Base-by-base conservation (phyloP, 2,888 invertebrate species). In the Entomobrya multifasciata region DNA sequence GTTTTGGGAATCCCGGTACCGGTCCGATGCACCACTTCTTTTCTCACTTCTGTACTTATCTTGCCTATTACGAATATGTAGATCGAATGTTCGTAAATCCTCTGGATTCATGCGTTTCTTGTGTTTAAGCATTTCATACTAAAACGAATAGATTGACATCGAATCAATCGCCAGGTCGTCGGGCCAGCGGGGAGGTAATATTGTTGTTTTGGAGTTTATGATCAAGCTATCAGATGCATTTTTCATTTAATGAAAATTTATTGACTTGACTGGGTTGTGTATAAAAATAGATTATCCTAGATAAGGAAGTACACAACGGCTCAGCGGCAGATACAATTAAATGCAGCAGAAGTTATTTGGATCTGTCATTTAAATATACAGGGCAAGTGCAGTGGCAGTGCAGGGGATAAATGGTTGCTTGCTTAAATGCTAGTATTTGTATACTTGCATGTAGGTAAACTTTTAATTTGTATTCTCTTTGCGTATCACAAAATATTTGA, bases 1-100 rank as follows among this genome's bases (percentile, higher is more conserved):
- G 41, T 55, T n/a, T 57, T 30, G 78, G 78, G 65, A 78, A 78
- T 78, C 62, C 78, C 78, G 27, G 78, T 47, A 17, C n/a, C 60
- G 49, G 57, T 77, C 76, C 57, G 49, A 27, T 78, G 62, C 47
- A 47, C 30, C 52, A 1, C 22, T 74, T 70, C 22, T 47, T n/a
- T 62, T 22, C 6, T 15, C 10, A 25, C 30, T 25, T 17, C 52
- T 52, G 36, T 36, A 36, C 36, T 36, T 36, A 36, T 36, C 36
- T 36, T 36, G 36, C 8, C 8, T 6, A 6, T 36, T 36, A 4
- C 36, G 8, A 36, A 4, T 36, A 2, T 55, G 55, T 17, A 55
- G 20, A n/a, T 55, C 10, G 17, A 55, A 55, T 5, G 25, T 1
- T 60, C 55, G 55, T 55, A 1, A n/a, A 5, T 17, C 2, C 55